A percentile compares a stretch with the other conserved stretches of the same genome.
Evolutionary conservation across 2,888 invertebrate genomes (phyloP).

Genomic region (Glyphotaelius pellucidus): DNA sequence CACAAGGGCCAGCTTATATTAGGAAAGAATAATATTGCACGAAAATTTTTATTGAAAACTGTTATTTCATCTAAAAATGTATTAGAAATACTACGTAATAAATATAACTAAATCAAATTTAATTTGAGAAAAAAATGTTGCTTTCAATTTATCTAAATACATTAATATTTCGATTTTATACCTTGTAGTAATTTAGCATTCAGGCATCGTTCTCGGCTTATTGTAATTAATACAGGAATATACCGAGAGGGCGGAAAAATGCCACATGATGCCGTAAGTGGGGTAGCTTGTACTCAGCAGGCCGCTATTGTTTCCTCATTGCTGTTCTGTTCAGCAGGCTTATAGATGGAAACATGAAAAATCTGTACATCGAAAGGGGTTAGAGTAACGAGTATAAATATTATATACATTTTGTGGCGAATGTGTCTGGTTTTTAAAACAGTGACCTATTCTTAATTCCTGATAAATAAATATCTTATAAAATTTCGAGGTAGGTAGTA

Average conservation of each 20-base stretch:
- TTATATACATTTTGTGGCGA: neutral
- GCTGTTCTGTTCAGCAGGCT: neutral
- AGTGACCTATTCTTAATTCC: neutral
- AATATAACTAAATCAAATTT: too few relatives aligned
- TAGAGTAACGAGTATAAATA: neutral
- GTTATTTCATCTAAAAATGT: too few relatives aligned
- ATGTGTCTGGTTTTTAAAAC: neutral
- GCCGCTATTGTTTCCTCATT: neutral
- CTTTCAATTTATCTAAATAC: too few relatives aligned
- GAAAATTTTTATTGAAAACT: too few relatives aligned
- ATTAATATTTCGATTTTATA: neutral
- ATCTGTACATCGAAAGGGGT: neutral
- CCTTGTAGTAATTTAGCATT: neutral
- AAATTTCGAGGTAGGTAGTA: too few relatives aligned
- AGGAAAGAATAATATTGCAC: too few relatives aligned
- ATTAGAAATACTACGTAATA: too few relatives aligned
- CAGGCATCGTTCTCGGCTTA: conserved; percentile 11
- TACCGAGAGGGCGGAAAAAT: neutral
- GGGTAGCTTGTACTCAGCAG: neutral
- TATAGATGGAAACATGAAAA: neutral
- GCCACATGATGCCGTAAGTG: neutral
- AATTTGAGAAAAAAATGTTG: too few relatives aligned
- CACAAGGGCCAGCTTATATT: too few relatives aligned
- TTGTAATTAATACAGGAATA: conserved; percentile 30
- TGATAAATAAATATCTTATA: too few relatives aligned